Conservation (phyloP, 2,113 vertebrate genomes). For the Hypanus sabinus region DNA sequence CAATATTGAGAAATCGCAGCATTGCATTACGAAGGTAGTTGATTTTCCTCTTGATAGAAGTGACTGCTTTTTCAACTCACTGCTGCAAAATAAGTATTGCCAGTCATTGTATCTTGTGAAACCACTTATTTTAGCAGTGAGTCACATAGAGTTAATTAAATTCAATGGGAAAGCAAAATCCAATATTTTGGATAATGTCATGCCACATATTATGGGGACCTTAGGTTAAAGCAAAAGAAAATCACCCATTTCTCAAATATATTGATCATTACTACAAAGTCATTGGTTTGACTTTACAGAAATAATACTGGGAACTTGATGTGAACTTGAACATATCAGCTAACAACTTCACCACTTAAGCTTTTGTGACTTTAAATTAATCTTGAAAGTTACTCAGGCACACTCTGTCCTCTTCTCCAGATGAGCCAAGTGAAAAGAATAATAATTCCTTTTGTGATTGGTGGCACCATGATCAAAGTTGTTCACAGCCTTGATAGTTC, state of each 20-base stretch:
- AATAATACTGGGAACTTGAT: background rate
- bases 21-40: background rate
- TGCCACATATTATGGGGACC: background rate
- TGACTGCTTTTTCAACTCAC: background rate
- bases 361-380: background rate
- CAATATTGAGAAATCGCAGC: background rate
- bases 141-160: background rate
- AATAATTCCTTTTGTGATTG: background rate
- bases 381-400: background rate
- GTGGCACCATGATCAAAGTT: background rate
- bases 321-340: background rate
- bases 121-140: background rate
- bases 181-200: background rate
- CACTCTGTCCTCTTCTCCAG: background rate
- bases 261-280: slow-evolving; percentile 3
- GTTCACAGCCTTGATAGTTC: background rate
- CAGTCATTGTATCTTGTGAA: background rate
- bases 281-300: background rate
- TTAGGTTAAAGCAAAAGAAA: background rate
- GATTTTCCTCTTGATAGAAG: slow-evolving; percentile 4
- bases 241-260: background rate
- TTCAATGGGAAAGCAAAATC: background rate
- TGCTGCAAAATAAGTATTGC: background rate
- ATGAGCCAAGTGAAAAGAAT: background rate
- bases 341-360: background rate